These are phyloP conservation scores for Wasmannia auropunctata DNA, from an alignment of 1,140 invertebrate genomes.

Conservation along the genomic window DNA sequence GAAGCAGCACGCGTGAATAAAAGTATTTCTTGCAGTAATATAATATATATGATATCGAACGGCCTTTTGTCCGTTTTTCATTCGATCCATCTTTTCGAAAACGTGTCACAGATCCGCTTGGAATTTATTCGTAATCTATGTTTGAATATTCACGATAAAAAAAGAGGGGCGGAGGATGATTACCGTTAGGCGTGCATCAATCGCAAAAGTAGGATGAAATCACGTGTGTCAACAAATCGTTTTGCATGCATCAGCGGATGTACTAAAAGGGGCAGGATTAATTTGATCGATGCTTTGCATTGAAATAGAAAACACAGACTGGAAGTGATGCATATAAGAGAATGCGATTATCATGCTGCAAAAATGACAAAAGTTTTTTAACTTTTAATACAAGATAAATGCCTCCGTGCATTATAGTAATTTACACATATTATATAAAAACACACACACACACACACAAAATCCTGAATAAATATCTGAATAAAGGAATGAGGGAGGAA, in stretches of 20 bases:
- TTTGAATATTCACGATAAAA: constrained; percentile 28
- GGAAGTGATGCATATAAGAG: constrained; percentile 58
- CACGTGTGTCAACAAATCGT: constrained; percentile 74
- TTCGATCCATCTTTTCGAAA: neutral
- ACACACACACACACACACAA: neutral
- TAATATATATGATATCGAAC: no score
- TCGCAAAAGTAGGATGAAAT: constrained; percentile 68
- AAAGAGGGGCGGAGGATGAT: constrained; percentile 14
- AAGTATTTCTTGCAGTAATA: neutral
- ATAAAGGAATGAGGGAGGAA: neutral
- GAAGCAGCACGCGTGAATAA: neutral
- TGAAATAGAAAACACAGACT: no score
- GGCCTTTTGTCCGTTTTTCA: neutral
- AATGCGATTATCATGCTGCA: constrained; percentile 26
- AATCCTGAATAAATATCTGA: neutral
- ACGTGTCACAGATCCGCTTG: neutral
- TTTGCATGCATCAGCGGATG: constrained; percentile 72
- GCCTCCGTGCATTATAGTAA: neutral
- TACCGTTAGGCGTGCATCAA: constrained; percentile 26
- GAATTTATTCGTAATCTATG: constrained; percentile 10
- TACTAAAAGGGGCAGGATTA: constrained; percentile 75
- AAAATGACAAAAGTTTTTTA: neutral
- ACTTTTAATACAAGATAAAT: neutral
- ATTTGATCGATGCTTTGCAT: constrained; percentile 80
- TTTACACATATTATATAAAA: neutral